Evolutionary conservation across 2,797 vertebrate species (phyloP), one percentile per base, ranked within the genome.

Genomic region (Alca torda): DNA sequence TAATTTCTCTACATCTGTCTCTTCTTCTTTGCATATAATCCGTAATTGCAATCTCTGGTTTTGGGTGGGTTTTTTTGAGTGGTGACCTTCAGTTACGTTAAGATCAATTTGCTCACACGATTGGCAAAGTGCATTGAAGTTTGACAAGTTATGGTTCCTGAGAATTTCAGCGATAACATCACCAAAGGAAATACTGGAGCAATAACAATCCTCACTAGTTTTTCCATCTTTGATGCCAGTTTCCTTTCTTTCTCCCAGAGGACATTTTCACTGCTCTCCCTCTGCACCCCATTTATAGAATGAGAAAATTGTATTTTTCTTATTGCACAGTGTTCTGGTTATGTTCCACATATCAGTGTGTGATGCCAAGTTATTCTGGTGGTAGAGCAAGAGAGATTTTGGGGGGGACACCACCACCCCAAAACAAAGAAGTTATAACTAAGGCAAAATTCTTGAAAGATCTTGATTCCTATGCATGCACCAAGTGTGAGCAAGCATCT

Each of bases 1-100:
- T 93, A 50, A 95, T 93, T 95, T 94, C 45, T 65, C 18, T 68
- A 80, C 54, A 89, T 94, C 85, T 95, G 90, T 73, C 63, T 96
- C 89, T 81, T 74, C 48, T 92, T 91, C 51, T 90, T 92, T 97
- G 64, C 6, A 11, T 89, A 24, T 33, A 81, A 82, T 92, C 69
- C 26, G 16, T 89, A 79, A 85, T 43, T 69, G 33, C 35, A 53
- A 1, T 39, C 17, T 84, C 72, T 63, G 11, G 41, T 13, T 75
- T 96, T 70, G 53, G 15, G 39, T 69, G 41, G 5, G 0, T 77
- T 90, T 82, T 83, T 91, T 45, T 64, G 18, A 39, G 18, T 39
- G 64, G 6, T 74, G 39, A 84, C 93, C 25, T 95, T 72, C 72
- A 59, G 15, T 84, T 87, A 88, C 37, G 33, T 68, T 61, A 50